phyloP scores from a whole-genome alignment of 30 jellyfish, hydroid and myxozoan species.

The Turritopsis rubra region DNA sequence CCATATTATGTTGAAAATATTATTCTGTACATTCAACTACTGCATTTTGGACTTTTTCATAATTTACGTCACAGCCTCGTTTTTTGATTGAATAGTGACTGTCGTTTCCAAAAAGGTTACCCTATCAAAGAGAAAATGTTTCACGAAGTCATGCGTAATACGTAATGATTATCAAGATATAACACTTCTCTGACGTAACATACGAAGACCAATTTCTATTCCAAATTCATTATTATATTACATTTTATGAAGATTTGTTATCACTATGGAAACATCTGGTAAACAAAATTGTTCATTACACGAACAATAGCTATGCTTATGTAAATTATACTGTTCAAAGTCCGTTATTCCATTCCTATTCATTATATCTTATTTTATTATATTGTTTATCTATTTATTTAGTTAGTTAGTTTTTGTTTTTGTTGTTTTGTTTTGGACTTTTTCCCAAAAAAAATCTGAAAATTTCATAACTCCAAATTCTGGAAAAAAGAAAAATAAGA shows the following conservation, averaged over 20 bases:
- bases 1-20: too few species aligned
- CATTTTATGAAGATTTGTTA: too few species aligned
- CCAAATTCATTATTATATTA: background rate
- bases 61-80: too few species aligned
- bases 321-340: background rate
- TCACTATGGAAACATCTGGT: background rate
- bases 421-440: background rate
- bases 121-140: too few species aligned
- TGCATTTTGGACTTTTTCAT: too few species aligned
- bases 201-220: background rate
- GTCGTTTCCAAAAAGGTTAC: too few species aligned
- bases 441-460: background rate
- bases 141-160: too few species aligned
- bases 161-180: too few species aligned
- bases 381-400: background rate
- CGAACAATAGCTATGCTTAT: background rate
- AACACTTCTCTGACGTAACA: too few species aligned
- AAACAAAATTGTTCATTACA: background rate
- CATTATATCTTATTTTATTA: background rate
- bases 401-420: background rate
- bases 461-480: background rate
- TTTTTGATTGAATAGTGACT: too few species aligned
- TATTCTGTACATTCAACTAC: too few species aligned
- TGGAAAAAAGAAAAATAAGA: background rate
- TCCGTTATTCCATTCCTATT: background rate